Base-by-base conservation (phyloP, 1,140 invertebrate species). In the Diuraphis noxia region DNA sequence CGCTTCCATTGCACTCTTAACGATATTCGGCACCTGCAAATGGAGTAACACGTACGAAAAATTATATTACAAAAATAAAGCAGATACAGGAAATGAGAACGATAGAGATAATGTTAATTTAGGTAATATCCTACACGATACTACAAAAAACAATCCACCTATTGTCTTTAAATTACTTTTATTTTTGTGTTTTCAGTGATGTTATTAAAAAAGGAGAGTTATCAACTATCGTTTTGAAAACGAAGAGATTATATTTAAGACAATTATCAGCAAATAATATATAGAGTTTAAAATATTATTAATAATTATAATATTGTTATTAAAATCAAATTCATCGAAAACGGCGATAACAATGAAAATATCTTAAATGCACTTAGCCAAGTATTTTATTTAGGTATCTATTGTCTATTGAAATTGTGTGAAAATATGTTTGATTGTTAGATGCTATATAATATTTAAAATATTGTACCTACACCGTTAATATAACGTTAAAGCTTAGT, bases 171-270 rank as follows among this genome's bases (percentile, higher is more conserved):
- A 30, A 30, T 6, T 41, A 30, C 9, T 43, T 43, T 13, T 84
- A 43, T 82, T 41, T 82, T 8, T 34, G 2, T 49, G 40, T 49
- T 85, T 34, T n/a, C 49, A 63, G 49, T 63, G 10, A 63, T 40
- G 34, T 87, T 87, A 87, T 56, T 56, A 52, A 87, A 87, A 63
- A 88, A 88, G 30, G 49, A 56, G 17, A 87, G 86, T 63, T 63
- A 56, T 63, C 86, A 63, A 63, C 30, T 87, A 10, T 23, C 49
- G 13, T 87, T 88, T 63, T 88, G 52, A 88, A 63, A 40, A 63
- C 23, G 6, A 79, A 79, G 36, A 38, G n/a, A 81, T 36, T 40
- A n/a, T 82, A 38, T 25, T 81, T 81, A 25, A n/a, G 21, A 30
- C 79, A 38, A 10, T 25, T 3, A 40, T 40, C 34, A 36, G 25